A percentile compares a stretch with the other conserved stretches of the same genome.
These are phyloP conservation scores for Setophaga coronata DNA, from an alignment of 2,113 vertebrate genomes.

Conservation along the genomic window DNA sequence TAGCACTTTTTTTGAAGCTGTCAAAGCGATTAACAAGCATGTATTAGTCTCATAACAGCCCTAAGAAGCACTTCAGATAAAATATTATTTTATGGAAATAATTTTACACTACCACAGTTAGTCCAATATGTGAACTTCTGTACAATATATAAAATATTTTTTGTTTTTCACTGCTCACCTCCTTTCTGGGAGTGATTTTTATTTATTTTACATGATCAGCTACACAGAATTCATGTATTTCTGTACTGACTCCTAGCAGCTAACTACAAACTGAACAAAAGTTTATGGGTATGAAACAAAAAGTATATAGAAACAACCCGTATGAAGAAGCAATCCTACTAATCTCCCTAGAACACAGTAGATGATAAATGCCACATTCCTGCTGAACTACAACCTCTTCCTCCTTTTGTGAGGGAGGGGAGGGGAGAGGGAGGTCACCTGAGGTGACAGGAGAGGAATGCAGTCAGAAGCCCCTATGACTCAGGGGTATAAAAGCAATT, in stretches of 20 bases:
- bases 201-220: neutral
- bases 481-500: neutral
- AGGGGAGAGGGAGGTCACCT: neutral
- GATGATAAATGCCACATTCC: constrained; percentile 12
- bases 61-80: neutral
- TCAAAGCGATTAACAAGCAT: constrained; percentile 44
- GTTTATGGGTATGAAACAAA: neutral
- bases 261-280: neutral
- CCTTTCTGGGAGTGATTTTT: neutral
- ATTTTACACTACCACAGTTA: neutral
- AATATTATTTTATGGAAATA: neutral
- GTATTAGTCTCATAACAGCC: constrained; percentile 21
- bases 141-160: neutral
- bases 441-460: neutral
- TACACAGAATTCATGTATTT: neutral
- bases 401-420: neutral
- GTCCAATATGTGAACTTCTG: neutral
- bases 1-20: constrained; percentile 23
- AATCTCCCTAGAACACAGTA: neutral
- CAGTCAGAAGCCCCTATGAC: neutral
- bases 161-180: fast-evolving
- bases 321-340: neutral
- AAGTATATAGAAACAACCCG: neutral
- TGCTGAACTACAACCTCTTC: neutral
- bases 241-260: neutral